These are phyloP conservation scores for Leptatherina wallacei DNA, from an alignment of 2,797 vertebrate species.

Conservation along the genomic window DNA sequence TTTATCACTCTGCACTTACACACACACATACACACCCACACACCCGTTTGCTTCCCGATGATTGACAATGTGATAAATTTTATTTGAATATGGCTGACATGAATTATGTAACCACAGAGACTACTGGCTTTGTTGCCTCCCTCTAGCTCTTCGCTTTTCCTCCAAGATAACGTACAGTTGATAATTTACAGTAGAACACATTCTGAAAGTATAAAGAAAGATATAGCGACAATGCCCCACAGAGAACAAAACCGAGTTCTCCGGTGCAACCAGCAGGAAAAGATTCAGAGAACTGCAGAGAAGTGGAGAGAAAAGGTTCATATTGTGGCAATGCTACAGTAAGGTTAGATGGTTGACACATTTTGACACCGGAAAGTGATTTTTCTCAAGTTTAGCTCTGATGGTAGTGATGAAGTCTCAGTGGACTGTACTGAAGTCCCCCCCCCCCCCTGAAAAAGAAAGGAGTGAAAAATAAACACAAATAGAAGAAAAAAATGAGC, in stretches of 20 bases:
- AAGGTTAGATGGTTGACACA: constrained; percentile 66
- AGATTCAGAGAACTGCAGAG: constrained; percentile 49
- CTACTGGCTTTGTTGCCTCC: constrained; percentile 78
- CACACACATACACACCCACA: constrained; percentile 43
- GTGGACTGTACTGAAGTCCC: constrained; percentile 53
- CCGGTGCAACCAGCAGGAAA: constrained; percentile 53
- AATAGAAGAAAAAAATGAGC: constrained; percentile 56
- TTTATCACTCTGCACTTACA: constrained; percentile 76
- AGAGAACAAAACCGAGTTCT: constrained; percentile 61
- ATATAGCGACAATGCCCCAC: constrained; percentile 67
- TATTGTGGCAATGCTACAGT: constrained; percentile 29
- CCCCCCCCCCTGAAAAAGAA: constrained; percentile 1
- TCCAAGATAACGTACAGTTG: constrained; percentile 79
- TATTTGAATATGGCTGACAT: constrained; percentile 87
- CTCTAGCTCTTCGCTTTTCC: constrained; percentile 68
- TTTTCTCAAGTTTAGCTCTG: constrained; percentile 65
- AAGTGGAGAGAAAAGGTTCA: constrained; percentile 42
- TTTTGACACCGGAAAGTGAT: constrained; percentile 67
- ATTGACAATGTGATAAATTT: constrained; percentile 87
- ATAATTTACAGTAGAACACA: constrained; percentile 80
- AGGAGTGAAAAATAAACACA: constrained; percentile 70
- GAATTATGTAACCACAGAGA: constrained; percentile 85
- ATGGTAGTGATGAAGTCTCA: constrained; percentile 68
- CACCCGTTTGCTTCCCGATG: constrained; percentile 71
- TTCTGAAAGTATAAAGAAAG: constrained; percentile 72